A percentile compares a stretch with the other conserved stretches of the same genome.
phyloP scores from a whole-genome alignment of 1,140 invertebrate species.

The Phymastichus coffea region DNA sequence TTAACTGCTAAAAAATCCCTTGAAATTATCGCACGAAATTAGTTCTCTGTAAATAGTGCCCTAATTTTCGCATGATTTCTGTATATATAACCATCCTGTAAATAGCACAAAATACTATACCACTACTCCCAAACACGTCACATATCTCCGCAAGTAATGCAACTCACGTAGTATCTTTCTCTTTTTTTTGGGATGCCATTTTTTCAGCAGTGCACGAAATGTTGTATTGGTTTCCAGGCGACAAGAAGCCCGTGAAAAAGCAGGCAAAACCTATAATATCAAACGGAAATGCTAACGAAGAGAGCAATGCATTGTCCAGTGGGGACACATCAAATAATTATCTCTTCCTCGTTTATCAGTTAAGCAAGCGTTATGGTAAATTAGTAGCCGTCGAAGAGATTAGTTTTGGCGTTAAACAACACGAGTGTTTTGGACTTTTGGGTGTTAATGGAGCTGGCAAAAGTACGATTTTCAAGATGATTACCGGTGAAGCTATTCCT shows the following conservation, averaged over 20 bases:
- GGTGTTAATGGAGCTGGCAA: constrained; percentile 86
- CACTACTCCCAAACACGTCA: too few relatives aligned
- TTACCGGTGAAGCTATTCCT: constrained; percentile 68
- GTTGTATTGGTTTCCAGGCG: constrained; percentile 6
- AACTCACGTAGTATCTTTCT: too few relatives aligned
- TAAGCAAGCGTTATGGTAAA: constrained; percentile 71
- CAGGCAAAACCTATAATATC: background rate
- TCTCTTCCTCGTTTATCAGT: constrained; percentile 52
- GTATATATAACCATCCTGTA: too few relatives aligned
- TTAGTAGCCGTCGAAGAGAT: constrained; percentile 68
- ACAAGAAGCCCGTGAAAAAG: background rate
- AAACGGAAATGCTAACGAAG: constrained; percentile 15
- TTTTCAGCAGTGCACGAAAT: too few relatives aligned
- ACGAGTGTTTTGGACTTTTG: constrained; percentile 82
- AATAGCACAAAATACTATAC: too few relatives aligned
- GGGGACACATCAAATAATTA: constrained; percentile 32
- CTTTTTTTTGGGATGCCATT: too few relatives aligned
- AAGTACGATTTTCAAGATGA: constrained; percentile 85
- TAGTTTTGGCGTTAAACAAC: constrained; percentile 69
- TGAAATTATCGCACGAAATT: too few relatives aligned
- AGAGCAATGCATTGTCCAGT: constrained; percentile 17
- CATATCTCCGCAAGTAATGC: too few relatives aligned
- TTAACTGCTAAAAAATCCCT: too few relatives aligned
- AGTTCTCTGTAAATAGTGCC: too few relatives aligned
- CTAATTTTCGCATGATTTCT: too few relatives aligned